Evolutionary conservation across 2,888 invertebrate species (phyloP).

Genomic region (Empis livida): DNA sequence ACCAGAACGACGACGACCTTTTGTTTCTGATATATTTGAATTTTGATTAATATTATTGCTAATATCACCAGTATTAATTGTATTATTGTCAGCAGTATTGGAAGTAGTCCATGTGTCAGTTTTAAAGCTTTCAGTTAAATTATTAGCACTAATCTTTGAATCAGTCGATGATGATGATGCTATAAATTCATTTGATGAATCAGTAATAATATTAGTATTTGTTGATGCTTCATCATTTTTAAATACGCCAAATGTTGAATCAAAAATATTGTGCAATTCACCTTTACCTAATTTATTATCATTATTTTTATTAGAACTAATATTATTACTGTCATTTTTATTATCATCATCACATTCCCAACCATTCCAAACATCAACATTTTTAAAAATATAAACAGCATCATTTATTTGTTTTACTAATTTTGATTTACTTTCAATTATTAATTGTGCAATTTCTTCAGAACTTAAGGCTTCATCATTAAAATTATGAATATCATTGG

Average conservation of each 20-base stretch:
- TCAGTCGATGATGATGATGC: too few relatives aligned
- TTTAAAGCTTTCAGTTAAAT: too few relatives aligned
- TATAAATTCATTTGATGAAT: too few relatives aligned
- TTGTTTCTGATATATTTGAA: not conserved
- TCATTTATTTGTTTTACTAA: conserved; percentile 7
- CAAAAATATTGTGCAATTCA: too few relatives aligned
- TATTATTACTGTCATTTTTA: not conserved
- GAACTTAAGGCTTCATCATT: conserved; percentile 2
- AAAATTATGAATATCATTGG: not conserved
- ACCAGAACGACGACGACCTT: not conserved
- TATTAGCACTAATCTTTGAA: too few relatives aligned
- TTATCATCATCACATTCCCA: not conserved
- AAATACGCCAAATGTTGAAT: too few relatives aligned
- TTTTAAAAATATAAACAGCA: not conserved
- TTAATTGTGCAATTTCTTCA: conserved; percentile 8
- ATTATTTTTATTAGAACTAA: too few relatives aligned
- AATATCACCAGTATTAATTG: not conserved
- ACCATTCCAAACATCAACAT: not conserved
- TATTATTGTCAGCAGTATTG: not conserved
- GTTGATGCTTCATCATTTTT: too few relatives aligned
- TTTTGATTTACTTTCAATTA: conserved; percentile 7
- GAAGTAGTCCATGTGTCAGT: too few relatives aligned
- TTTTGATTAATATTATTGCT: not conserved
- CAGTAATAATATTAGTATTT: too few relatives aligned
- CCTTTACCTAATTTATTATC: too few relatives aligned